Percentiles rank a stretch among this genome's conserved stretches.
These are phyloP conservation scores for Brachycybe producta DNA, from an alignment of 2,888 invertebrate species.

Conservation along the genomic window DNA sequence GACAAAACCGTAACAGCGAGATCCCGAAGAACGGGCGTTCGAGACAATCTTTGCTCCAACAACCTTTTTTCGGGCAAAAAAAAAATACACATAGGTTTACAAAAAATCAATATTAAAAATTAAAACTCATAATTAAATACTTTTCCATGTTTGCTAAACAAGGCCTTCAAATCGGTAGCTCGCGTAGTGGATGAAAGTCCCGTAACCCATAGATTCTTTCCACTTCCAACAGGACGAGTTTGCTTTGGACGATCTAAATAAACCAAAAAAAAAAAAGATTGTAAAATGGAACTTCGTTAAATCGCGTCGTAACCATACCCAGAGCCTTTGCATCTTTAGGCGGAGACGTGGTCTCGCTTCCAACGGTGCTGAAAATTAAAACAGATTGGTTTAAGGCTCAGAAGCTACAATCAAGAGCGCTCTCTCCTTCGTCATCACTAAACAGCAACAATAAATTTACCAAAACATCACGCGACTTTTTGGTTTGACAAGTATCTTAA, in stretches of 20 bases:
- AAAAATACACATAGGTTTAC: background rate
- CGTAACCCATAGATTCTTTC: conserved; percentile 78
- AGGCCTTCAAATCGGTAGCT: conserved; percentile 84
- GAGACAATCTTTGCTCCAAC: conserved; percentile 92
- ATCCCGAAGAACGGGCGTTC: conserved; percentile 81
- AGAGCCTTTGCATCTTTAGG: conserved; percentile 16
- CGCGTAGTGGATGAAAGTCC: conserved; percentile 79
- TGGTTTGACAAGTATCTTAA: background rate
- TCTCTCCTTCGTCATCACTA: too few species aligned
- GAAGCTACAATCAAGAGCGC: too few species aligned
- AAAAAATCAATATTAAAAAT: background rate
- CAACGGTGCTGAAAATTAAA: background rate
- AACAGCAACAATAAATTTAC: background rate
- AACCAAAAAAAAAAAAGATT: background rate
- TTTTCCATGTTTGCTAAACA: conserved; percentile 85
- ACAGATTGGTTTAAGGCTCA: too few species aligned
- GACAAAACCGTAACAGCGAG: conserved; percentile 89
- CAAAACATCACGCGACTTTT: background rate
- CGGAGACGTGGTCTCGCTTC: too few species aligned
- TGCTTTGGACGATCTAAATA: conserved; percentile 7
- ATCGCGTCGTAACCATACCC: too few species aligned
- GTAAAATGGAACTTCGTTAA: background rate
- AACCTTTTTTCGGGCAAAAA: conserved; percentile 28
- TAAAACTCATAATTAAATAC: conserved; percentile 37
- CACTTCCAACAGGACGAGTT: conserved; percentile 4